Base-by-base conservation (phyloP, 92 coral and sea anemone species). In the Bergia puertoricense region DNA sequence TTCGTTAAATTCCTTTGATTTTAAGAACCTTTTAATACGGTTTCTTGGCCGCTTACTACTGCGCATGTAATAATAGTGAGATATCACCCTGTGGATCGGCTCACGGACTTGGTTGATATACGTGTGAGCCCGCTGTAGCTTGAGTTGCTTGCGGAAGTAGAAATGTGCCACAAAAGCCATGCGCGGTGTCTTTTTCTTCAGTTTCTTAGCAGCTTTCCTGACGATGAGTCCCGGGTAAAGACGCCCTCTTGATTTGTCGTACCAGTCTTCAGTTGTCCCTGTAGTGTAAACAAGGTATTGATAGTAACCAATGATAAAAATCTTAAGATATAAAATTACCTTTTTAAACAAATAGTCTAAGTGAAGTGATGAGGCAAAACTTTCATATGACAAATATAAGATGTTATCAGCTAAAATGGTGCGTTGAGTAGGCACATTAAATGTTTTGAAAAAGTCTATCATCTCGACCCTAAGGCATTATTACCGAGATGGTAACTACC, bases 261-360 rank as follows among this genome's bases (percentile, higher is more conserved):
- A 97, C 98, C 98, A 97, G 82, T 97, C 97, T 81, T 97, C 99
- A 40, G 99, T 97, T 38, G 92, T 89, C 42, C 94, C 97, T 94
- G 46, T 82, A 23, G 69, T 62, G 69, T 18, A 62, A 20, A 22
- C 20, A 54, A 10, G 16, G 59, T 10, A 18, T 1, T 13, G 30
- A 54, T 54, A 11, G 2, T 48, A 54, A 54, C 16, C 10, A 13
- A 54, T 54, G 59, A 54, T 54, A 4, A 6, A 46, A 46, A 46
- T 46, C 51, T 46, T 6, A 7, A 46, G 8, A 6, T 46, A 46
- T 46, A 54, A 54, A 54, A 0, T 0, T 1, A 11, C 18, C 2
- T 13, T 54, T 13, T 54, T 15, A 11, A 54, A 54, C 59, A 54
- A 54, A 1, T 54, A 48, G 54, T 48, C 54, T 7, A 48, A 48